Base-by-base conservation (phyloP, 2,113 vertebrate species). In the Tachycineta bicolor region DNA sequence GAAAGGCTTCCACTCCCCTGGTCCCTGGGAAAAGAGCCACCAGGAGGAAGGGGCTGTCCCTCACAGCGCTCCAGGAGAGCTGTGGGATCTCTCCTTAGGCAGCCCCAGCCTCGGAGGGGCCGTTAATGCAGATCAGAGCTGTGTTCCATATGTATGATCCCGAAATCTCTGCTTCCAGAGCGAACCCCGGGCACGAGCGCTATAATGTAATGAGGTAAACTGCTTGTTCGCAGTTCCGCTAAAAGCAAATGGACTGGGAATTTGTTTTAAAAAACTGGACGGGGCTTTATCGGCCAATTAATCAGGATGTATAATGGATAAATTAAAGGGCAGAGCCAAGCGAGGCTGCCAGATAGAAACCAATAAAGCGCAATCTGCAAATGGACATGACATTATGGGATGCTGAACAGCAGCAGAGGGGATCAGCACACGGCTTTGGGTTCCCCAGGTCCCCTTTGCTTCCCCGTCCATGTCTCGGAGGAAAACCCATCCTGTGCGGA, bases 201-300 rank as follows among this genome's bases (percentile, higher is more conserved):
- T 14, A 16, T 86, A 34, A 71, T 82, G 81, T 87, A 86, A 96
- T 58, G 84, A 93, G 93, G 91, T 94, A 70, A 94, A 87, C 86
- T 59, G 79, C 89, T 91, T 91, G 87, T 83, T 92, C 90, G 11
- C 80, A 81, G 95, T 55, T 89, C 90, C 93, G 88, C 96, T 95
- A 87, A 96, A 96, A 95, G 96, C 94, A 96, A 96, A 93, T 96
- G 96, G 94, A 91, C 94, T 97, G 95, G 90, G 90, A 77, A 94
- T 96, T 97, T 90, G 95, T 87, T 97, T 95, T 92, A 94, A 93
- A 96, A 87, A 95, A 93, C 88, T 70, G 95, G 96, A 83, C 95
- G 59, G 95, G 87, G 92, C 96, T 96, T 97, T 94, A 96, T 95
- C 41, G 94, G 96, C 93, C 96, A 96, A 97, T 97, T 96, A 97